Conservation (phyloP, 2,113 vertebrate genomes). For the Ondatra zibethicus region DNA sequence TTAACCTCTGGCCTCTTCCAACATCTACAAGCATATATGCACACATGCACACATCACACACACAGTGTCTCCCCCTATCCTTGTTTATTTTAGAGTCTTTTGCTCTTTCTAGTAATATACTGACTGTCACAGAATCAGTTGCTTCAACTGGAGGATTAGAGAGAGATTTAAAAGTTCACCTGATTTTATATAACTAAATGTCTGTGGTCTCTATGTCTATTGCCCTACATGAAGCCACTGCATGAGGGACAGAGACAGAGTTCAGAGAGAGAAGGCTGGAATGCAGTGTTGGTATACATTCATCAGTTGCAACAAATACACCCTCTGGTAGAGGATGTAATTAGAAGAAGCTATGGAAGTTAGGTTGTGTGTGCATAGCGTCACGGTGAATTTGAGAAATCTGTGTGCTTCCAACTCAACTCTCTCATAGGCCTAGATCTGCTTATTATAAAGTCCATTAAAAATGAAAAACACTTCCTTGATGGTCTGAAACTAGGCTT, state of each 20-base stretch:
- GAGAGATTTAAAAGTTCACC: not conserved
- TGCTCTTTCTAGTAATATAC: not conserved
- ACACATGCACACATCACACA: not conserved
- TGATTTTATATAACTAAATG: not conserved
- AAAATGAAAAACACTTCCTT: not conserved
- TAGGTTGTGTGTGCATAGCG: fast-evolving
- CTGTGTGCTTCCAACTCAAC: not conserved
- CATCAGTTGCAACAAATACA: fast-evolving
- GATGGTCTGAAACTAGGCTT: constrained; percentile 16
- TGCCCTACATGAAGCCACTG: not conserved
- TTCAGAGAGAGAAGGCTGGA: not conserved
- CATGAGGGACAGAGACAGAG: not conserved
- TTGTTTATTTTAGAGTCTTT: not conserved
- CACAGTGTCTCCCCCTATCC: not conserved
- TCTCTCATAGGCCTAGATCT: not conserved
- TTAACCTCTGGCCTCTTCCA: not conserved
- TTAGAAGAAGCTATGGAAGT: not conserved
- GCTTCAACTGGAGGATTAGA: not conserved
- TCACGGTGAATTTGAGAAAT: fast-evolving
- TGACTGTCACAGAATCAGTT: not conserved
- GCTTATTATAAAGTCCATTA: not conserved
- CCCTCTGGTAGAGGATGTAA: fast-evolving
- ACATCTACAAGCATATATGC: too few relatives aligned
- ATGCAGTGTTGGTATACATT: fast-evolving
- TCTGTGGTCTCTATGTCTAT: fast-evolving